These are phyloP conservation scores for Canis aureus DNA, from an alignment of 2,113 vertebrate species.

Conservation along the genomic window DNA sequence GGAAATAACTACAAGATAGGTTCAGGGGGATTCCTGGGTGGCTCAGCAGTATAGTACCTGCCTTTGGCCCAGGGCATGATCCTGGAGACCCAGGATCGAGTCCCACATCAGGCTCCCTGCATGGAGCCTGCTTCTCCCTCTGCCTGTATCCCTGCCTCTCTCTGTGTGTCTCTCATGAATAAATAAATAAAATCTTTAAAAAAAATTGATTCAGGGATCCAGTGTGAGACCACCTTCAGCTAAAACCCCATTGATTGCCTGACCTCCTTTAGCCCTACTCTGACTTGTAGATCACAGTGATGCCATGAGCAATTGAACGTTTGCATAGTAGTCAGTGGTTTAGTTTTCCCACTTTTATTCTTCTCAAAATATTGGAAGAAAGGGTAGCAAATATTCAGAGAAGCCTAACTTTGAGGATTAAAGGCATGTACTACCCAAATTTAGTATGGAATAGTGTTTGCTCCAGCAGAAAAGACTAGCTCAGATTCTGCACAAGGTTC, in stretches of 20 bases:
- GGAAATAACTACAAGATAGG: neutral
- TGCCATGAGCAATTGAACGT: neutral
- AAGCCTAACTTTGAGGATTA: neutral
- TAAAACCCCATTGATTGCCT: neutral
- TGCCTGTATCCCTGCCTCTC: too few relatives aligned
- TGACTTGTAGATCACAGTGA: neutral
- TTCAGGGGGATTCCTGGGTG: neutral
- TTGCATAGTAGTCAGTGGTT: neutral
- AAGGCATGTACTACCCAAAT: neutral
- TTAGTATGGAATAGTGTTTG: neutral
- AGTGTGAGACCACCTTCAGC: neutral
- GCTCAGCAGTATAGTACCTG: too few relatives aligned
- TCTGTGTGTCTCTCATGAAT: too few relatives aligned
- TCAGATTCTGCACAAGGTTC: neutral
- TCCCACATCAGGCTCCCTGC: too few relatives aligned
- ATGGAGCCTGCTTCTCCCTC: too few relatives aligned
- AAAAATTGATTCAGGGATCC: neutral
- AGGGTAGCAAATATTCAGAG: neutral
- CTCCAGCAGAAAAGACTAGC: neutral
- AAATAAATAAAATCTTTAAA: too few relatives aligned
- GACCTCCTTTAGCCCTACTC: neutral
- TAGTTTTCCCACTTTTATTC: neutral
- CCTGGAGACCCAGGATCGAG: too few relatives aligned
- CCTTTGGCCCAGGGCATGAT: too few relatives aligned
- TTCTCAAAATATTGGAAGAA: conserved; percentile 20